These are phyloP conservation scores for Galaxea fascicularis DNA, from an alignment of 92 coral and sea anemone species.

Conservation along the genomic window DNA sequence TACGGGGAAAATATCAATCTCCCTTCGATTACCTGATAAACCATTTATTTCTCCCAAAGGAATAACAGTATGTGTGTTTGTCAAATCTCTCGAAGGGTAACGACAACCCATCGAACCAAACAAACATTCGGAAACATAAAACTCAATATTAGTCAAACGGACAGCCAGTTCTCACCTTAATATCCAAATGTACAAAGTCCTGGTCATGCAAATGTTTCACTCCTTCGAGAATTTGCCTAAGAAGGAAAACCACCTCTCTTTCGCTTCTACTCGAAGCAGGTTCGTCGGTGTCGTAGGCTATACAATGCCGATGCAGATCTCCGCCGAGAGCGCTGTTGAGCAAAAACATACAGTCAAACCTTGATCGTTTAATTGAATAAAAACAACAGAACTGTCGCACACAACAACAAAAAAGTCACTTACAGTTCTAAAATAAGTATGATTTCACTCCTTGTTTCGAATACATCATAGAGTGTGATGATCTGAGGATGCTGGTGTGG, in stretches of 20 bases:
- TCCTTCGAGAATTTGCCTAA: constrained; percentile 91
- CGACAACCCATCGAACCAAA: constrained; percentile 26
- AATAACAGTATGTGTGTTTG: constrained; percentile 36
- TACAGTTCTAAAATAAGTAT: constrained; percentile 87
- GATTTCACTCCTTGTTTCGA: constrained; percentile 86
- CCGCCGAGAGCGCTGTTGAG: constrained; percentile 91
- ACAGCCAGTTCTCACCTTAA: constrained; percentile 69
- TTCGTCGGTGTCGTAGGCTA: constrained; percentile 86
- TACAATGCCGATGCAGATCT: constrained; percentile 90
- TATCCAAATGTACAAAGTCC: constrained; percentile 80
- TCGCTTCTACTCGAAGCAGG: constrained; percentile 91
- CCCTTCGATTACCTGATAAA: constrained; percentile 24
- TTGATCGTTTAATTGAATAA: constrained; percentile 4
- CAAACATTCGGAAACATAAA: constrained; percentile 40
- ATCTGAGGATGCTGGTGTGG: constrained; percentile 87
- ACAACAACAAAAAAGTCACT: constrained; percentile 23
- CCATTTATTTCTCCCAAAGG: constrained; percentile 34
- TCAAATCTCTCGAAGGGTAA: constrained; percentile 37
- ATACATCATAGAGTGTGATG: constrained; percentile 83
- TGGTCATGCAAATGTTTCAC: constrained; percentile 84
- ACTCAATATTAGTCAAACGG: constrained; percentile 14
- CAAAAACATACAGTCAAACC: constrained; percentile 14
- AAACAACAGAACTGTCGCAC: background rate
- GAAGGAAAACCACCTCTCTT: constrained; percentile 85
- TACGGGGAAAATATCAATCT: background rate